Base-by-base conservation (phyloP, 2,888 invertebrate genomes). In the Iselma pallidipennis region DNA sequence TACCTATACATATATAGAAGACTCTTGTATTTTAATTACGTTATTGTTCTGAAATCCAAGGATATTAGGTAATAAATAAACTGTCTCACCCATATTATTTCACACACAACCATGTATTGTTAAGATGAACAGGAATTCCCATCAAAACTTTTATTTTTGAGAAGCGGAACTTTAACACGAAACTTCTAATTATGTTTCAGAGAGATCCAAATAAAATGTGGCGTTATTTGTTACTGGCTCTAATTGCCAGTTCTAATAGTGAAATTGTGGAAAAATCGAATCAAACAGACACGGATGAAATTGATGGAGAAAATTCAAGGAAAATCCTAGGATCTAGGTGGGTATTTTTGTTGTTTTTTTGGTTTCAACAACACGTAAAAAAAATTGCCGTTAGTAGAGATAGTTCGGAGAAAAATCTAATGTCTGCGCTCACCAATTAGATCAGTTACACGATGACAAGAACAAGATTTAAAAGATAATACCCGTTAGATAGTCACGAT, bases 291-390 rank as follows among this genome's bases (percentile, higher is more conserved):
- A 25, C 56, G 1, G 68, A 65, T 45, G 78, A 78, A 61, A 71
- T 65, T 28, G 83, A 84, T 75, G 80, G 79, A 9, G 84, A 84
- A 66, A 77, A 80, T 61, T 84, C 86, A 52, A 83, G 86, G 76
- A 86, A 85, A 82, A 83, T 87, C 67, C 81, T 87, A 67, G 86
- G 86, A 71, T 86, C 87, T 66, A 87, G 87, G 87, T 87, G 81
- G 82, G 76, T 63, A n/a, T 16, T 19, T 54, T n/a, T n/a, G n/a
- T 45, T 21, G 23, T 23, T 16, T n/a, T 26, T 56, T 50, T 48
- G n/a, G 23, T 4, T 53, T 25, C 14, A 49, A 50, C 16, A 42
- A 50, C n/a, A n/a, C n/a, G n/a, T 21, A 48, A 59, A 45, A 45
- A 54, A 48, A 12, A 5, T 50, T 14, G 42, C 16, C 9, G n/a